These are phyloP conservation scores for Drosophila paramelanica DNA, from an alignment of 2,888 invertebrate genomes.

Conservation along the genomic window DNA sequence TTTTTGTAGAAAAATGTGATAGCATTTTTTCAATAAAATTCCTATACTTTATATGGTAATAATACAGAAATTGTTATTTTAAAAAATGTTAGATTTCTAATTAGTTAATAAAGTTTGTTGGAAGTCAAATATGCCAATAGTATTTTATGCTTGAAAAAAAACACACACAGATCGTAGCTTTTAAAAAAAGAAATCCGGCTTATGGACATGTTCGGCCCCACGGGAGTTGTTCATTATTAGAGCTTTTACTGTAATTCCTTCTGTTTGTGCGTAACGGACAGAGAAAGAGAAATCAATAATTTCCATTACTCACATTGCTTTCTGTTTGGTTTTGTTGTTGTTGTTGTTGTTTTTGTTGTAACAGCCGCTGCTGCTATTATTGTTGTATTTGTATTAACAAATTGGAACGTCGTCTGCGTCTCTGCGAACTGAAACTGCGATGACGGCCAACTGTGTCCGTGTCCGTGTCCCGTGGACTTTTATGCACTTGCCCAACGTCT, in stretches of 20 bases:
- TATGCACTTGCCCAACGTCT: constrained; percentile 68
- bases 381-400: constrained; percentile 53
- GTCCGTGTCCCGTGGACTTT: constrained; percentile 42
- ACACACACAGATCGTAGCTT: neutral
- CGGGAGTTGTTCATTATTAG: constrained; percentile 8
- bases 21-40: no score
- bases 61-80: no score
- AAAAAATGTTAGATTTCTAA: no score
- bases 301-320: constrained; percentile 69
- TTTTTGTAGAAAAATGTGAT: no score
- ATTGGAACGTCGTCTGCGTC: constrained; percentile 39
- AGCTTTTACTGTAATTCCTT: constrained; percentile 14
- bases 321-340: constrained; percentile 40
- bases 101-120: no score
- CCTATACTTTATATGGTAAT: no score
- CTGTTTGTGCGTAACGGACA: constrained; percentile 28
- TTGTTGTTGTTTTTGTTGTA: constrained; percentile 17
- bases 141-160: no score
- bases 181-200: neutral
- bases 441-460: constrained; percentile 39
- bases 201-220: neutral
- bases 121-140: no score
- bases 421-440: constrained; percentile 38
- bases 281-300: constrained; percentile 66
- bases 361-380: constrained; percentile 33